Base-by-base conservation (phyloP, 2,888 invertebrate species). In the Ichneumoninae sp. region DNA sequence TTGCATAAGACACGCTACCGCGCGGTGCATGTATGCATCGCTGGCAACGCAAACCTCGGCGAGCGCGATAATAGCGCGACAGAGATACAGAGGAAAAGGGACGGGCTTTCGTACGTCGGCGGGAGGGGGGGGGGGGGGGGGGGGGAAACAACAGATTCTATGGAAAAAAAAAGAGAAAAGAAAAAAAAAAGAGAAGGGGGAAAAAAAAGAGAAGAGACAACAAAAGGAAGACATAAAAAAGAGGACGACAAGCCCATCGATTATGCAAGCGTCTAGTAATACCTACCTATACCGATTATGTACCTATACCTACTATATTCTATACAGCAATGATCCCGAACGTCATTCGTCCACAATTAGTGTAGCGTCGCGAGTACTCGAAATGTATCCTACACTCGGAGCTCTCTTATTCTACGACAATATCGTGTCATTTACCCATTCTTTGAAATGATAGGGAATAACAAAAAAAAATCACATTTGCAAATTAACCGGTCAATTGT, bases 241-340 rank as follows among this genome's bases (percentile, higher is more conserved):
- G 19, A 8, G n/a, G 22, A 75, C 65, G 75, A 75, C 75, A 52
- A 65, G 75, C 75, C 75, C 65, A 63, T 75, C 75, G 75, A 75
- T 75, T 75, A 75, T 75, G 65, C 75, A 75, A 75, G 65, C 33
- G 50, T 47, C 73, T 73, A 40, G 71, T 19, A 19, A 54, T 26
- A 71, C 71, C 52, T 22, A 22, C 71, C 52, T 22, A 22, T 22
- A 22, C 22, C 75, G 75, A 75, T 75, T 26, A 26, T 26, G 26
- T 26, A 26, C 26, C 26, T 54, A 54, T 22, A 54, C 22, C 52
- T 7, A 7, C 26, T 26, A 26, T 26, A 26, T 19, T n/a, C 22
- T 36, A 6, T 52, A 52, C 19, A 52, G 52, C 1, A 4, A 19
- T 22, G 52, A 52, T 52, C 22, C 52, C 30, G 30, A 19, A 52